A percentile compares a stretch with the other conserved stretches of the same genome.
Conservation (phyloP, 1,140 invertebrate species). For the honey bee (Apis mellifera) region Amel_HAv3.1 CM009944.2:5832501-5833000, state of each 20-base stretch:
- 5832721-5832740: too few species aligned
- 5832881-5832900: neutral
- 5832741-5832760: neutral
- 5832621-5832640: neutral
- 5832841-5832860: neutral
- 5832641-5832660: neutral
- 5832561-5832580: too few species aligned
- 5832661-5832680: neutral
- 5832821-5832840: neutral
- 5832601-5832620: neutral
- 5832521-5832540: too few species aligned
- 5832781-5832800: neutral
- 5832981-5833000: neutral
- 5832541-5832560: too few species aligned
- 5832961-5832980: neutral
- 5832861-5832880: neutral
- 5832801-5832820: neutral
- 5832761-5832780: neutral
- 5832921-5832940: slow-evolving; percentile 12
- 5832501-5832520: too few species aligned
- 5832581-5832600: neutral
- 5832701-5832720: neutral
- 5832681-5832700: too few species aligned
- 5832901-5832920: neutral
- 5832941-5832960: neutral